Percentiles rank a stretch among this genome's conserved stretches.
Conservation (phyloP, 2,888 invertebrate species). For the Nemoura dubitans region DNA sequence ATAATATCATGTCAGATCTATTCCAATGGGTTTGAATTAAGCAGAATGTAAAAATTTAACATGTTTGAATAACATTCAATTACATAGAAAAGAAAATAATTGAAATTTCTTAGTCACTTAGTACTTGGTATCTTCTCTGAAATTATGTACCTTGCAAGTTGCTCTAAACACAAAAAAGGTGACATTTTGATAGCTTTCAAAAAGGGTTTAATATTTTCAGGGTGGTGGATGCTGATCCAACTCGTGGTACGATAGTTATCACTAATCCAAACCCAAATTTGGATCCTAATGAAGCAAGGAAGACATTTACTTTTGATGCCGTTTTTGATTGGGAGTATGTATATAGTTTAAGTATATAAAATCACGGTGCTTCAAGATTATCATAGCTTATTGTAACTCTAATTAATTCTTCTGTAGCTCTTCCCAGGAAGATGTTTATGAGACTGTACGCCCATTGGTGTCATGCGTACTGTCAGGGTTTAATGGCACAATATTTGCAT, state of each 20-base stretch:
- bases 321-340: slow-evolving; percentile 88
- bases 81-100: too few relatives aligned
- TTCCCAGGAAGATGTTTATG: slow-evolving; percentile 91
- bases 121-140: too few relatives aligned
- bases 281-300: slow-evolving; percentile 77
- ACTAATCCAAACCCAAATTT: slow-evolving; percentile 84
- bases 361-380: slow-evolving; percentile 20
- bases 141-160: too few relatives aligned
- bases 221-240: slow-evolving; percentile 82
- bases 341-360: not conserved
- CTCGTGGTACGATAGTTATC: slow-evolving; percentile 90
- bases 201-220: slow-evolving; percentile 57
- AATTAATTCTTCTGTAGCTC: slow-evolving; percentile 64
- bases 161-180: too few relatives aligned
- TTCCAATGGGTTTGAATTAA: too few relatives aligned
- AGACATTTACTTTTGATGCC: slow-evolving; percentile 97
- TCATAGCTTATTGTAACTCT: not conserved
- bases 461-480: slow-evolving; percentile 96
- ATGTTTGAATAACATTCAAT: too few relatives aligned
- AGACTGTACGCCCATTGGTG: slow-evolving; percentile 93
- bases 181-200: not conserved
- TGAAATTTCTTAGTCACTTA: too few relatives aligned
- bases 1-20: too few relatives aligned
- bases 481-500: slow-evolving; percentile 99
- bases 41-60: too few relatives aligned